These are phyloP conservation scores for Formicarius rufipectus DNA, from an alignment of 2,113 vertebrate genomes.

Conservation along the genomic window DNA sequence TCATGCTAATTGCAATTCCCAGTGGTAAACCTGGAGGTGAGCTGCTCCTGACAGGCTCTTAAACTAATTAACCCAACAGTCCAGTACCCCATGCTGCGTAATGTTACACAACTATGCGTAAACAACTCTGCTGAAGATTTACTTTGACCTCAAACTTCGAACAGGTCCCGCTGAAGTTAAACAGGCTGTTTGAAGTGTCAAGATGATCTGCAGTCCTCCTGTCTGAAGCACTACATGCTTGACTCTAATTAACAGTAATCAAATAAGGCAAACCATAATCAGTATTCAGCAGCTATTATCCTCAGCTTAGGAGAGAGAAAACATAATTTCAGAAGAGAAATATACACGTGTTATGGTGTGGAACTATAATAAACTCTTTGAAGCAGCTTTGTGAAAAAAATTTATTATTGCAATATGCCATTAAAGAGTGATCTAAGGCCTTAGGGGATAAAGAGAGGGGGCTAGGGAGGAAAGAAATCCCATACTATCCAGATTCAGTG, in stretches of 20 bases:
- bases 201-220: constrained; percentile 13
- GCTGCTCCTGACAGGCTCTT: constrained; percentile 26
- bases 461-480: neutral
- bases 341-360: neutral
- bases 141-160: constrained; percentile 18
- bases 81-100: constrained; percentile 47
- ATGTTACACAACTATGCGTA: constrained; percentile 52
- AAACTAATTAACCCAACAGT: constrained; percentile 63
- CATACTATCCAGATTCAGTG: neutral
- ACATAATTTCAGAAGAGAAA: constrained; percentile 38
- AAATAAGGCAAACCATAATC: constrained; percentile 61
- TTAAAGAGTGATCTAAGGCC: neutral
- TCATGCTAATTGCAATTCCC: constrained; percentile 42
- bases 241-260: constrained; percentile 70
- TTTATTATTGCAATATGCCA: neutral
- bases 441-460: neutral
- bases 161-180: constrained; percentile 38
- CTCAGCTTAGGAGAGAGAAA: constrained; percentile 28
- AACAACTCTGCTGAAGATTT: constrained; percentile 51
- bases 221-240: constrained; percentile 45
- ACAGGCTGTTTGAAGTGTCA: constrained; percentile 61
- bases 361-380: constrained; percentile 7
- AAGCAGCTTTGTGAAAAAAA: constrained; percentile 7
- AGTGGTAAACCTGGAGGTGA: constrained; percentile 16
- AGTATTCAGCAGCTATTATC: constrained; percentile 52